These are phyloP conservation scores for Tyrophagus putrescentiae DNA, from an alignment of 1,140 invertebrate species.

Conservation along the genomic window DNA sequence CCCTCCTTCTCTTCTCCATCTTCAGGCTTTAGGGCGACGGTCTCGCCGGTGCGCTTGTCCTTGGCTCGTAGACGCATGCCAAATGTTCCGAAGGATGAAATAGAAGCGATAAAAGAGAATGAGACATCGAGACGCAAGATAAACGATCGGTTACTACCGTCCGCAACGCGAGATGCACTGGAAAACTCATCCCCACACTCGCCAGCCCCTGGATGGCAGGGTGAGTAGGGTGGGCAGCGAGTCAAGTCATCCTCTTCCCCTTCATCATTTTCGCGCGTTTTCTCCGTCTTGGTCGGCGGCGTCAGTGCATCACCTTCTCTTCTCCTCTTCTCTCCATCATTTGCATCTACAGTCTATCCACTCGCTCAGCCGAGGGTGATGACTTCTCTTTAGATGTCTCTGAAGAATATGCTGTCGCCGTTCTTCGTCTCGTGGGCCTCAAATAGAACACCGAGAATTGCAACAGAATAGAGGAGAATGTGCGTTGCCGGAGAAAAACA, in stretches of 20 bases:
- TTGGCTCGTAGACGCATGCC: conserved; percentile 67
- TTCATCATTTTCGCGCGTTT: too few relatives aligned
- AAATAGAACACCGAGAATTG: too few relatives aligned
- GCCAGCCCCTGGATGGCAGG: conserved; percentile 89
- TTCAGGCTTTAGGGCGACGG: conserved; percentile 92
- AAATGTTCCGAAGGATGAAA: conserved; percentile 68
- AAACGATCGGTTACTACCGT: conserved; percentile 59
- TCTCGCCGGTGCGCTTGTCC: conserved; percentile 84
- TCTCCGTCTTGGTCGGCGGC: too few relatives aligned
- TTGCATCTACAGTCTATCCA: not conserved
- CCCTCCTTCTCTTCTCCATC: conserved; percentile 99
- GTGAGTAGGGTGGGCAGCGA: conserved; percentile 66
- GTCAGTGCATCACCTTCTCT: not conserved
- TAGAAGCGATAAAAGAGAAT: too few relatives aligned
- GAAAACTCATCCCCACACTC: conserved; percentile 95
- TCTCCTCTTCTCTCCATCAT: not conserved
- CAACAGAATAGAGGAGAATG: too few relatives aligned
- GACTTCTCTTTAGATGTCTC: too few relatives aligned
- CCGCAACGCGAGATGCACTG: conserved; percentile 89
- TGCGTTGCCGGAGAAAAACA: too few relatives aligned
- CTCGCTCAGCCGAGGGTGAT: too few relatives aligned
- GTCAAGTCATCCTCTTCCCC: conserved; percentile 26
- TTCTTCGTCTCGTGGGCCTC: too few relatives aligned
- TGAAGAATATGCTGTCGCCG: too few relatives aligned
- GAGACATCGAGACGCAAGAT: too few relatives aligned